A percentile compares a stretch with the other conserved stretches of the same genome.
Evolutionary conservation across 2,797 vertebrate genomes (phyloP).

Genomic region (Micropoecilia bifurca): DNA sequence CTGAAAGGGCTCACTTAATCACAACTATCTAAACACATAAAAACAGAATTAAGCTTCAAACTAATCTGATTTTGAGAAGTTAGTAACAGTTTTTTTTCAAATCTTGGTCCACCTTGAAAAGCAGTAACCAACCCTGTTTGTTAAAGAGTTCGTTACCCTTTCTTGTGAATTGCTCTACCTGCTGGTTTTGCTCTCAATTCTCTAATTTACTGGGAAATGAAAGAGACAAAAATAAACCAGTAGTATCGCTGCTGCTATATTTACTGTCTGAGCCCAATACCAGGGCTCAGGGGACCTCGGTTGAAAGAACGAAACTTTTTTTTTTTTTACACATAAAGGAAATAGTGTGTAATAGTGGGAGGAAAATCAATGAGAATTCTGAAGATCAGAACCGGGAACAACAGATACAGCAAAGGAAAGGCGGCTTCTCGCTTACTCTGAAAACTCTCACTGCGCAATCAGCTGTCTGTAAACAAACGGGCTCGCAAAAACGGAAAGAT

Average conservation of each 20-base stretch:
- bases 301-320: background rate
- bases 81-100: background rate
- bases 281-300: too few relatives aligned
- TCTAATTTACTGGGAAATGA: conserved; percentile 19
- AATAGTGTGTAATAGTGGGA: background rate
- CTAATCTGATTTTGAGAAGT: background rate
- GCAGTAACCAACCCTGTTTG: background rate
- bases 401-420: background rate
- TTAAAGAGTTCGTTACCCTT: background rate
- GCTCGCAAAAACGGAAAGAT: conserved; percentile 37
- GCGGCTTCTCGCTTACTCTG: background rate
- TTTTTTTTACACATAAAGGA: conserved; percentile 4
- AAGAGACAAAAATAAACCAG: conserved; percentile 12
- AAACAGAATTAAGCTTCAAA: background rate
- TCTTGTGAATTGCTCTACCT: background rate
- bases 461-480: conserved; percentile 14
- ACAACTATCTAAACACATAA: too few relatives aligned
- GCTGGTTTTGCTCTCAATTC: conserved; percentile 15
- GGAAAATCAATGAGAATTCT: background rate
- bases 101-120: background rate
- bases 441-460: conserved; percentile 6
- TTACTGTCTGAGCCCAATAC: background rate
- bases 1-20: too few relatives aligned
- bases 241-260: background rate
- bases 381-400: background rate